Percentiles rank a stretch among this genome's conserved stretches.
Conservation (phyloP, 2,888 invertebrate species). For the Taphrorychus bicolor region DNA sequence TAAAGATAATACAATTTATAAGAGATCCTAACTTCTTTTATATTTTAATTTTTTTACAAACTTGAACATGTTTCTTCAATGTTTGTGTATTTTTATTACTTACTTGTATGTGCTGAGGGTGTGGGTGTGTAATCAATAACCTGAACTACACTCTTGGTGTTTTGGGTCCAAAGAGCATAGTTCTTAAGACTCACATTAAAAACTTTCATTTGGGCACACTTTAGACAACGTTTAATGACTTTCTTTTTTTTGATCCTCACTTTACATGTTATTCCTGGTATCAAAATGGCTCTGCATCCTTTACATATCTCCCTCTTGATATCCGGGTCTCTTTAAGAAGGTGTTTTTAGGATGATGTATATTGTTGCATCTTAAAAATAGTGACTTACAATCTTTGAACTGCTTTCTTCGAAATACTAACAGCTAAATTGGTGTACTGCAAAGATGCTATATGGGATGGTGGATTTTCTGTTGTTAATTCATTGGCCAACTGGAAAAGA, state of each 20-base stretch:
- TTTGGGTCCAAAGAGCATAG: slow-evolving; percentile 60
- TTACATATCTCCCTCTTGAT: slow-evolving; percentile 65
- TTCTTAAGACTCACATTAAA: slow-evolving; percentile 55
- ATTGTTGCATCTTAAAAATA: neutral
- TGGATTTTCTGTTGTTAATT: slow-evolving; percentile 44
- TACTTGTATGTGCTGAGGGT: neutral
- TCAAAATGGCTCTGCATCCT: slow-evolving; percentile 61
- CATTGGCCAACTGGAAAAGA: slow-evolving; percentile 49
- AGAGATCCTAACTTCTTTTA: no score
- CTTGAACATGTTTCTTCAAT: no score
- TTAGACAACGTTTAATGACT: slow-evolving; percentile 59
- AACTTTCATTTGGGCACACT: slow-evolving; percentile 57
- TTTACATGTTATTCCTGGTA: slow-evolving; percentile 63
- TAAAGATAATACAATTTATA: no score
- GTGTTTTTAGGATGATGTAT: no score
- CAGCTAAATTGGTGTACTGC: slow-evolving; percentile 53
- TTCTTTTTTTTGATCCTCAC: slow-evolving; percentile 62
- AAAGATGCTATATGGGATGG: slow-evolving; percentile 45
- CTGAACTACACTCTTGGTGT: slow-evolving; percentile 59
- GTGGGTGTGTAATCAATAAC: slow-evolving; percentile 54
- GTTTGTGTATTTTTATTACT: neutral
- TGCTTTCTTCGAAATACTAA: slow-evolving; percentile 55
- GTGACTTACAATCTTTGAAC: slow-evolving; percentile 58
- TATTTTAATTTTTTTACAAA: no score
- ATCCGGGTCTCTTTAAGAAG: slow-evolving; percentile 63